phyloP scores from a whole-genome alignment of 1,140 invertebrate genomes.

The Saccostrea cuccullata region DNA sequence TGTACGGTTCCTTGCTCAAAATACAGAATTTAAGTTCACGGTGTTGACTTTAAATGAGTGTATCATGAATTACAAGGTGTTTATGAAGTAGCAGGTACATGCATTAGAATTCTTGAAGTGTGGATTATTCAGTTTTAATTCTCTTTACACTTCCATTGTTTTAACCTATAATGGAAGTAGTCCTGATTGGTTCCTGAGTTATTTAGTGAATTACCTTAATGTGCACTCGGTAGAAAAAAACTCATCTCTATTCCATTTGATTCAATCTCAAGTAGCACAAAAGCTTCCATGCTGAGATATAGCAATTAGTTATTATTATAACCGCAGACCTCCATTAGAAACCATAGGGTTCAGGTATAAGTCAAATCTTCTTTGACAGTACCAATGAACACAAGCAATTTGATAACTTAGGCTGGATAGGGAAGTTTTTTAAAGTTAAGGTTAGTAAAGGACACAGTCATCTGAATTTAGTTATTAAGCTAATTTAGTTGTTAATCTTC shows the following conservation, averaged over 20 bases:
- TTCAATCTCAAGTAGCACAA: not conserved
- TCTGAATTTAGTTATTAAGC: not conserved
- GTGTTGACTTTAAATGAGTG: no score
- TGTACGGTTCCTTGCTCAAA: no score
- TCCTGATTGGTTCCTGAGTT: no score
- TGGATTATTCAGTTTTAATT: no score
- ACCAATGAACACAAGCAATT: not conserved
- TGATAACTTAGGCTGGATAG: not conserved
- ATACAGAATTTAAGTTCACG: no score
- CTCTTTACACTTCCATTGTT: no score
- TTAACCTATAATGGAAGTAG: no score
- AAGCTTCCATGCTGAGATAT: not conserved
- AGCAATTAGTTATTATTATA: not conserved
- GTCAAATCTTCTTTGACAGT: not conserved
- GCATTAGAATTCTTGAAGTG: no score
- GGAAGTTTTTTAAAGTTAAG: not conserved
- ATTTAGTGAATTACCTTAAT: no score
- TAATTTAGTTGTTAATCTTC: not conserved
- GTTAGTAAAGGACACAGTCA: not conserved
- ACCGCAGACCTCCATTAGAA: not conserved
- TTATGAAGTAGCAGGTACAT: no score
- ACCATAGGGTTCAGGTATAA: not conserved
- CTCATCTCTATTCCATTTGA: not conserved
- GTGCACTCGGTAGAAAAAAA: not conserved
- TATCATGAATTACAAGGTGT: no score